These are phyloP conservation scores for Haliclona indistincta DNA, from an alignment of 37 sponge, comb jelly and placozoan genomes.

Conservation along the genomic window DNA sequence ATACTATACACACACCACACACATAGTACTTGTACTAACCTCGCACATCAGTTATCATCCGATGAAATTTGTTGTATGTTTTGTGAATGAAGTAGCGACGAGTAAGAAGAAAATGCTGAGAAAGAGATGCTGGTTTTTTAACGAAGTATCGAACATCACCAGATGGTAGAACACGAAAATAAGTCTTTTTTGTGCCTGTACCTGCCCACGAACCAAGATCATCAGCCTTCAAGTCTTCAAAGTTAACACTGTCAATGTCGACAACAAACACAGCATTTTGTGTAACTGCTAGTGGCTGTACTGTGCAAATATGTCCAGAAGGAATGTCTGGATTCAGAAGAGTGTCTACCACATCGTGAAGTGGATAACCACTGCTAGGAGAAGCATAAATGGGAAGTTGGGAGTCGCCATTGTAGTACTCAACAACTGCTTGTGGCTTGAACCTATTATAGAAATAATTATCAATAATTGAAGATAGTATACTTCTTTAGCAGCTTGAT, in stretches of 20 bases:
- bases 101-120: not conserved
- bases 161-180: constrained; percentile 3
- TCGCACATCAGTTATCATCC: constrained; percentile 2
- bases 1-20: no score
- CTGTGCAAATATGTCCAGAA: no score
- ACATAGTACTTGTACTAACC: no score
- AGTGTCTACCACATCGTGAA: no score
- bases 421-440: not conserved
- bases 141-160: not conserved
- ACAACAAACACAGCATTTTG: no score
- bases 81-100: constrained; percentile 2
- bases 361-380: not conserved
- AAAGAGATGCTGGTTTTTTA: not conserved
- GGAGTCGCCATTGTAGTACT: not conserved
- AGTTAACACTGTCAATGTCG: no score
- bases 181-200: constrained; percentile 11
- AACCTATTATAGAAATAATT: not conserved
- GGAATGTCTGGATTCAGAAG: no score
- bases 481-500: no score
- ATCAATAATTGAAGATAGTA: no score
- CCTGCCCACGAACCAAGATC: constrained; percentile 14
- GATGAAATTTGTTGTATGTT: not conserved
- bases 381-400: not conserved
- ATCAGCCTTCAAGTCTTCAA: constrained; percentile 24
- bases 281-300: no score